Conservation (phyloP, 1,140 invertebrate species). For the Diabrotica virgifera region DNA sequence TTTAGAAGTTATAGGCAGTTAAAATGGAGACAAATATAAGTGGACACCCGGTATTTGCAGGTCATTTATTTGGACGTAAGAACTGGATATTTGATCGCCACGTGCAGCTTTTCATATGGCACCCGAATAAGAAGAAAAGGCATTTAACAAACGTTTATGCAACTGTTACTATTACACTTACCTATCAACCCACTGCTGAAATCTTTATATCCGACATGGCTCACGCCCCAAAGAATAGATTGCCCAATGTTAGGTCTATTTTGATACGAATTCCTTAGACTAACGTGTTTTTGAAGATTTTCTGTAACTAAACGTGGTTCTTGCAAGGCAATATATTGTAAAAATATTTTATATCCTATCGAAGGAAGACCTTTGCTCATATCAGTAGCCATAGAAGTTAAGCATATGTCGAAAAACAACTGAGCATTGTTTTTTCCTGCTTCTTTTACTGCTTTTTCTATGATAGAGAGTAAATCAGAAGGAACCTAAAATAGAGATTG, state of each 20-base stretch:
- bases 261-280: conserved; percentile 72
- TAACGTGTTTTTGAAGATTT: conserved; percentile 61
- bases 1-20: no score
- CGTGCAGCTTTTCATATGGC: neutral
- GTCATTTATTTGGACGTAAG: no score
- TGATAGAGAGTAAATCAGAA: conserved; percentile 50
- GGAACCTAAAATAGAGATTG: conserved; percentile 49
- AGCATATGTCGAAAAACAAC: conserved; percentile 62
- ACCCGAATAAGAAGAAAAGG: neutral
- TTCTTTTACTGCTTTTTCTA: conserved; percentile 57
- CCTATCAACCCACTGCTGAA: conserved; percentile 70
- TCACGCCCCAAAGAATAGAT: conserved; percentile 74
- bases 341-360: conserved; percentile 66
- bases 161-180: conserved; percentile 33
- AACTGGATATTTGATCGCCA: neutral
- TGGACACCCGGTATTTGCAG: no score
- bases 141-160: neutral
- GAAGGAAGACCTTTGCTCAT: conserved; percentile 62
- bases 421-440: conserved; percentile 57
- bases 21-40: no score
- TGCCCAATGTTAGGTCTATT: conserved; percentile 74
- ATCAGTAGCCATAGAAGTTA: conserved; percentile 63
- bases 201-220: conserved; percentile 69
- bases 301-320: conserved; percentile 60
- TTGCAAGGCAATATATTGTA: conserved; percentile 64